phyloP scores from a whole-genome alignment of 2,113 vertebrate species.

The Urocynchramus pylzowi region DNA sequence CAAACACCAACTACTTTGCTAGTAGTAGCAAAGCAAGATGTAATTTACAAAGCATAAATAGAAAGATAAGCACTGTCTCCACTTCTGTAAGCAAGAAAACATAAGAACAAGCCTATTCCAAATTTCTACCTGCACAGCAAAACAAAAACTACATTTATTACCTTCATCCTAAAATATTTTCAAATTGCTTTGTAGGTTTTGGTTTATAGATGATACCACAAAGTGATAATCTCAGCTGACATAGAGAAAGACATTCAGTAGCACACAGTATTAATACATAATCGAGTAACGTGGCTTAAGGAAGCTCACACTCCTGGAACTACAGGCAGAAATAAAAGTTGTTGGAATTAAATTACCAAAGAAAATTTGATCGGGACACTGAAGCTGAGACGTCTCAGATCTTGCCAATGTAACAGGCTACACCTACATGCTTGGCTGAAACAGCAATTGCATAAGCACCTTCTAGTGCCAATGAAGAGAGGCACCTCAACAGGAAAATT shows the following conservation, averaged over 20 bases:
- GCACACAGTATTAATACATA: neutral
- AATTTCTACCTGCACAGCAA: neutral
- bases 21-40: neutral
- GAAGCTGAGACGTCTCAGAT: neutral
- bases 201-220: neutral
- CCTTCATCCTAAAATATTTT: neutral
- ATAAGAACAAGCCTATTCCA: neutral
- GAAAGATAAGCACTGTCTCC: neutral
- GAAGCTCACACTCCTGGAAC: neutral
- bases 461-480: neutral
- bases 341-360: neutral
- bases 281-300: neutral
- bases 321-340: neutral
- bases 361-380: neutral
- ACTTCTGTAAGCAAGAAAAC: neutral
- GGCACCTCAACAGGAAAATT: neutral
- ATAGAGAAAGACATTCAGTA: neutral
- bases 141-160: neutral
- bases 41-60: neutral
- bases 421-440: neutral
- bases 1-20: neutral
- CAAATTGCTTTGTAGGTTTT: neutral
- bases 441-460: neutral
- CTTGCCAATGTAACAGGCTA: neutral
- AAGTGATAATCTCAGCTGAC: neutral